Evolutionary conservation across 2,888 invertebrate species (phyloP).

Genomic region (Hirudinaria manillensis): DNA sequence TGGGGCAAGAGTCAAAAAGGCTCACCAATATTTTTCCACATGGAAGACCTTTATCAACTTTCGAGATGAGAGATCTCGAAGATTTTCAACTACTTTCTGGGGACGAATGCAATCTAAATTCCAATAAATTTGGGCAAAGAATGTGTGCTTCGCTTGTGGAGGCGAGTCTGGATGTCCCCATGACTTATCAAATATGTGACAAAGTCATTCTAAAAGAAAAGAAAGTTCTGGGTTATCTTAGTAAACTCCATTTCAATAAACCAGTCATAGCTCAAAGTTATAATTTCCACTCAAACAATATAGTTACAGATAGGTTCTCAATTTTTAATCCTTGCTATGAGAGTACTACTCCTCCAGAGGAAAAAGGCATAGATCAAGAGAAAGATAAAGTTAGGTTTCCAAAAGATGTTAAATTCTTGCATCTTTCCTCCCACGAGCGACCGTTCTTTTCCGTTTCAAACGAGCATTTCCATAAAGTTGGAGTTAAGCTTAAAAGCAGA

Average conservation of each 20-base stretch:
- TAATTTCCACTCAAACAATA: neutral
- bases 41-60: neutral
- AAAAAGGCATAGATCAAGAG: neutral
- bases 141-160: neutral
- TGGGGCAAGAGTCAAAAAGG: neutral
- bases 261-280: neutral
- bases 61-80: conserved; percentile 14
- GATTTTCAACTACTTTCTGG: neutral
- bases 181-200: neutral
- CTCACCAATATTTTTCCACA: neutral
- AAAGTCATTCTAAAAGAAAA: neutral
- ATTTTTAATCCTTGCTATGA: conserved; percentile 39
- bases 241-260: neutral
- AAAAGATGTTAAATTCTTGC: neutral
- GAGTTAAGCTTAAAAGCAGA: neutral
- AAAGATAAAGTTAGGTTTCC: neutral
- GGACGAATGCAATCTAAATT: neutral
- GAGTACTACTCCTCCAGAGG: conserved; percentile 38
- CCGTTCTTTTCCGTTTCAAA: conserved; percentile 29
- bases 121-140: neutral
- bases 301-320: conserved; percentile 4
- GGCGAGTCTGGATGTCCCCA: neutral
- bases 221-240: neutral
- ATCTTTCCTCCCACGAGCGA: conserved; percentile 5
- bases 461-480: conserved; percentile 23